Base-by-base conservation (phyloP, 2,113 vertebrate genomes). In the Psammodynastes pulverulentus region DNA sequence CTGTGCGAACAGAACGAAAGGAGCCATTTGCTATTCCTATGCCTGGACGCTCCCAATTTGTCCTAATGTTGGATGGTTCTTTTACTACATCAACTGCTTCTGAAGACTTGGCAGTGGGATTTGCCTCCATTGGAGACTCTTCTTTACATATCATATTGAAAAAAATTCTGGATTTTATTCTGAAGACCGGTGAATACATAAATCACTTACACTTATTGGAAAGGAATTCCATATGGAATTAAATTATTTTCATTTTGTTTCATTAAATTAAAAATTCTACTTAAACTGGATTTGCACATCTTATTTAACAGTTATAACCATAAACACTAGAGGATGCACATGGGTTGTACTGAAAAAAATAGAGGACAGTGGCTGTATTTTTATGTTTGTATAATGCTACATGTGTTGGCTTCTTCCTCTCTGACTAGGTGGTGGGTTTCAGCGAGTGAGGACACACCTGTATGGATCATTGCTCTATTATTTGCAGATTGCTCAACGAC, bases 381-480 rank as follows among this genome's bases (percentile, higher is more conserved):
- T 46, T 21, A 39, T 67, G 48, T 84, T 89, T 45, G 12, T 19
- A 58, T 34, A 62, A 52, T 46, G 19, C 24, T 0, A 0, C 23
- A 92, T 48, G 48, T 90, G 39, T 0, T 0, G 45, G 49, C 89
- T 4, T 54, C 9, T 45, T 72, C 43, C 67, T 91, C 0, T 58
- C 9, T 92, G 87, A 79, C 94, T 92, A 99, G 99, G 99, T 94
- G 99, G 99, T 6, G 99, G 99, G 29, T 99, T 99, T 96, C 99
- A 99, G 94, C 98, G 99, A 92, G 98, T 99, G 88, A 98, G 99
- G 90, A 98, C 98, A 0, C 99, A 99, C 92, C 96, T 99, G 86
- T 99, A 99, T 34, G 99, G 99, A 91, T 98, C 99, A 56, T 96
- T 99, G 92, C 98, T 99, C 53, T 99, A 99, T 95, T 99, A 99